phyloP scores from a whole-genome alignment of 2,888 invertebrate species.

The Crepidodera aurea region DNA sequence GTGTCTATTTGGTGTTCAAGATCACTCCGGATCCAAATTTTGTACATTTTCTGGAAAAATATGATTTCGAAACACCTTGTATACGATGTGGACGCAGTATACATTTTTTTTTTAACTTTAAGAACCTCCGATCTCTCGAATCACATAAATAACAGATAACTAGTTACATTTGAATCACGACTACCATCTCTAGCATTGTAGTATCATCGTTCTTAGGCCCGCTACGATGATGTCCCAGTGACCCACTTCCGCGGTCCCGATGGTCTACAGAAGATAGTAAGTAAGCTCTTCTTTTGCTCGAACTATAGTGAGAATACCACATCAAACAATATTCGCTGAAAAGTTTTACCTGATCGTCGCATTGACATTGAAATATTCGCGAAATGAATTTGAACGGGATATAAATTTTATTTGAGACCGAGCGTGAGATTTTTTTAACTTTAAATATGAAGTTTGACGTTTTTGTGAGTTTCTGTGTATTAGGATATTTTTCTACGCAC shows the following conservation, averaged over 20 bases:
- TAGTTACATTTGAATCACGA: conserved; percentile 5
- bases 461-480: conserved; percentile 51
- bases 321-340: no score
- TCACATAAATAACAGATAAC: conserved; percentile 11
- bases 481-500: conserved; percentile 44
- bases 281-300: conserved; percentile 44
- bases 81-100: no score
- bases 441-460: conserved; percentile 49
- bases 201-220: conserved; percentile 51
- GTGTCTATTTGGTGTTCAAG: no score
- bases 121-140: no score
- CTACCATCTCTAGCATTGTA: conserved; percentile 20
- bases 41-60: no score
- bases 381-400: no score
- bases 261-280: conserved; percentile 61
- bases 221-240: conserved; percentile 61
- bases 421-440: neutral
- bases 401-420: no score
- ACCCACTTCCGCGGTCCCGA: conserved; percentile 60
- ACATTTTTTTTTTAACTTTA: no score
- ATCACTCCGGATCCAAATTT: no score
- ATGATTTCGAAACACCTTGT: no score
- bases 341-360: no score
- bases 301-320: conserved; percentile 14
- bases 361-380: no score